phyloP scores from a whole-genome alignment of 2,888 invertebrate genomes.

The Eupsilia transversa region DNA sequence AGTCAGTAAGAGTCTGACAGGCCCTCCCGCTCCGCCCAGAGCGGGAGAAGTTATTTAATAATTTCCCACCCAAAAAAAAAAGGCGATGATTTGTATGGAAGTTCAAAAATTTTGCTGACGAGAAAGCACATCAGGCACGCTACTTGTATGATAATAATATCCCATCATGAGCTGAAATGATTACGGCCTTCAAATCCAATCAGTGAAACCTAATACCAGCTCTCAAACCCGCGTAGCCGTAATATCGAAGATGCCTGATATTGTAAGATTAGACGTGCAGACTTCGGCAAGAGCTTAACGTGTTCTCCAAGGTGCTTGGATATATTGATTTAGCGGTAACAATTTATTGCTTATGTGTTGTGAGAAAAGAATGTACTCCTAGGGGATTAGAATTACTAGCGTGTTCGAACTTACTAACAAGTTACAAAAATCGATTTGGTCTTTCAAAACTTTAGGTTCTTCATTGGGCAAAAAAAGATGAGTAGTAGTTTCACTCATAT shows the following conservation, averaged over 20 bases:
- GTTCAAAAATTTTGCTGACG: too few species aligned
- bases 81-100: too few species aligned
- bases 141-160: too few species aligned
- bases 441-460: background rate
- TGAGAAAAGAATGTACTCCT: conserved; percentile 24
- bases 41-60: too few species aligned
- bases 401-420: conserved; percentile 17
- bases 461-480: background rate
- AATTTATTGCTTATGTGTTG: conserved; percentile 39
- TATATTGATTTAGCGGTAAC: conserved; percentile 49
- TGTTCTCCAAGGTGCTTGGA: conserved; percentile 34
- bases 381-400: conserved; percentile 12
- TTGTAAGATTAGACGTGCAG: conserved; percentile 25
- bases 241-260: conserved; percentile 16
- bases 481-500: background rate
- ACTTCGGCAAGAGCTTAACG: conserved; percentile 43
- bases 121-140: too few species aligned
- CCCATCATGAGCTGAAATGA: background rate
- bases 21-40: too few species aligned
- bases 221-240: background rate
- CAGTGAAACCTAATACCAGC: background rate
- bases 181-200: background rate
- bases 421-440: conserved; percentile 6
- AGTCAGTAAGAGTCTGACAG: too few species aligned
- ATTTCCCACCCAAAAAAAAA: too few species aligned